phyloP scores from a whole-genome alignment of 2,113 vertebrate species.

The Candoia aspera region DNA sequence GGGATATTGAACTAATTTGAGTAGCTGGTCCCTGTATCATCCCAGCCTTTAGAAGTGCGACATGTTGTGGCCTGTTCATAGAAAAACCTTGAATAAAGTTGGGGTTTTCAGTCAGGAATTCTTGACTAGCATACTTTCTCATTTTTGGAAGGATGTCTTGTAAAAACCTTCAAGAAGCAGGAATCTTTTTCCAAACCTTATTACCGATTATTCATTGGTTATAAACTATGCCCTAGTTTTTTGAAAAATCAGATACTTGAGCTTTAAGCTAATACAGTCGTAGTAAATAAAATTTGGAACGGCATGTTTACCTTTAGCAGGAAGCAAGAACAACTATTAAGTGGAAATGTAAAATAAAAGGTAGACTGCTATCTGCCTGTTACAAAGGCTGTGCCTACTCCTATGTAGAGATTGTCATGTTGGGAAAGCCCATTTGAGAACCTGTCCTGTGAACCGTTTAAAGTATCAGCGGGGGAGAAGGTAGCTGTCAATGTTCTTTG shows the following conservation, averaged over 20 bases:
- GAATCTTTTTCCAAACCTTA: background rate
- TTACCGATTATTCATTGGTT: background rate
- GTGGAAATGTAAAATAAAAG: conserved; percentile 8
- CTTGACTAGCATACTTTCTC: background rate
- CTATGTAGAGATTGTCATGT: too few relatives aligned
- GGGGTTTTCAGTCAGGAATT: background rate
- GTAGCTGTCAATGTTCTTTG: background rate
- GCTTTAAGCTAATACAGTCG: conserved; percentile 2
- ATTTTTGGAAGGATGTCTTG: background rate
- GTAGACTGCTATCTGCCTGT: background rate
- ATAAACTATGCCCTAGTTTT: background rate
- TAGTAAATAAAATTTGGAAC: conserved; percentile 11
- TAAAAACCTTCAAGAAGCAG: background rate
- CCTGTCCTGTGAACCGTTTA: background rate
- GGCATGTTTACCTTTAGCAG: conserved; percentile 2
- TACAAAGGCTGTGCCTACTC: background rate
- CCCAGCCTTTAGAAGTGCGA: background rate
- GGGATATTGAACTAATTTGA: background rate
- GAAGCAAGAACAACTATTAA: conserved; percentile 14
- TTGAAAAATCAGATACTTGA: conserved; percentile 7
- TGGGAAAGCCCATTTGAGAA: background rate
- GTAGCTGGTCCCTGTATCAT: background rate
- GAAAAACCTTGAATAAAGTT: background rate
- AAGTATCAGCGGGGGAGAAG: background rate
- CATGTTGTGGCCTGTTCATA: background rate